Evolutionary conservation across 2,888 invertebrate species (phyloP).

Genomic region (Coelinius sp.): DNA sequence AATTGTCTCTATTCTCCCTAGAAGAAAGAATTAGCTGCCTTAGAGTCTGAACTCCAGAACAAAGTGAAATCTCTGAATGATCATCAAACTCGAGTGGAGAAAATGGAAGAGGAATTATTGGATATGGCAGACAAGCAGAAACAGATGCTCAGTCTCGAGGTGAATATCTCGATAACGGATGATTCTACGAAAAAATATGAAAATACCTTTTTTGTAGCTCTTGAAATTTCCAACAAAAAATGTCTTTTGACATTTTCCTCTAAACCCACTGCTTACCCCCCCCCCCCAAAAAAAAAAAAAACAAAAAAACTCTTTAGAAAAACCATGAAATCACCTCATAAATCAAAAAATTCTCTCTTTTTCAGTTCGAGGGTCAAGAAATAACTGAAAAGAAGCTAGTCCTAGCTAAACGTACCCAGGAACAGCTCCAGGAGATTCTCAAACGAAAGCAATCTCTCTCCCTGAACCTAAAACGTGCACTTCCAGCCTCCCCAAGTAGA

Average conservation of each 20-base stretch:
- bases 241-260: not conserved
- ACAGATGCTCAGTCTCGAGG: slow-evolving; percentile 60
- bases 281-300: not conserved
- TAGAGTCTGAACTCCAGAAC: slow-evolving; percentile 79
- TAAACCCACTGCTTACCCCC: too few species aligned
- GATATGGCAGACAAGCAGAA: slow-evolving; percentile 78
- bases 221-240: too few species aligned
- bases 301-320: too few species aligned
- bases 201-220: too few species aligned
- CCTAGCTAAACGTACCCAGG: slow-evolving; percentile 71
- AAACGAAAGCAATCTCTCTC: slow-evolving; percentile 77
- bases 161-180: slow-evolving; percentile 47
- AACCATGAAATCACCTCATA: too few species aligned
- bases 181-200: too few species aligned
- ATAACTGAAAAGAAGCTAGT: slow-evolving; percentile 68
- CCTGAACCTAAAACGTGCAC: slow-evolving; percentile 76
- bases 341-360: too few species aligned
- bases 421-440: slow-evolving; percentile 72
- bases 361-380: slow-evolving; percentile 59
- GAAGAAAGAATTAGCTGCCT: slow-evolving; percentile 81
- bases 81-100: slow-evolving; percentile 78
- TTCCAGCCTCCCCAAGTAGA: slow-evolving; percentile 70
- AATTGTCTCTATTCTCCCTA: slow-evolving; percentile 57
- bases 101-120: slow-evolving; percentile 79
- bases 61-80: slow-evolving; percentile 77